Evolutionary conservation across 2,888 invertebrate genomes (phyloP).

Genomic region (Pristionchus arcanus): DNA sequence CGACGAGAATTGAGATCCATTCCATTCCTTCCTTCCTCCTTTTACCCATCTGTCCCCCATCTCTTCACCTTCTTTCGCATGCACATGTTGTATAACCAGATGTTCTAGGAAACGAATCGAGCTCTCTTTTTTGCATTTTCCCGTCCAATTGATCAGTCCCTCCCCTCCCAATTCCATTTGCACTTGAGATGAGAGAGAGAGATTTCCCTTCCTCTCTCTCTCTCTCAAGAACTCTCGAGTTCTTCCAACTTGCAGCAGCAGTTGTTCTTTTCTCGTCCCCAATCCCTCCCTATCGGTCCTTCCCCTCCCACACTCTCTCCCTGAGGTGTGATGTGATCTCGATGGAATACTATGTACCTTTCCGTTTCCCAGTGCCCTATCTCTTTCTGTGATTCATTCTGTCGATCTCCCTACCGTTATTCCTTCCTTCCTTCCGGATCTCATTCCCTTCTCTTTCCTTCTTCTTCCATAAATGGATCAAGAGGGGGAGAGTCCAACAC

Average conservation of each 20-base stretch:
- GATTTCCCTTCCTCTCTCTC: background rate
- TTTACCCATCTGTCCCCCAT: constrained; percentile 17
- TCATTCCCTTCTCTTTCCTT: background rate
- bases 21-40: background rate
- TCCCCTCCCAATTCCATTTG: constrained; percentile 44
- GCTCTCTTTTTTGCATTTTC: background rate
- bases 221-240: constrained; percentile 42
- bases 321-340: background rate
- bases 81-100: constrained; percentile 10
- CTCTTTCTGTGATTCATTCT: constrained; percentile 18
- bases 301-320: background rate
- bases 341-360: constrained; percentile 19
- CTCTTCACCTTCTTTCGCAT: constrained; percentile 5
- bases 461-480: constrained; percentile 23
- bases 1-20: background rate
- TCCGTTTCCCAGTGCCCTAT: background rate
- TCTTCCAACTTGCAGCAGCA: constrained; percentile 35
- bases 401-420: constrained; percentile 2
- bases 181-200: constrained; percentile 51
- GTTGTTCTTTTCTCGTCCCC: constrained; percentile 36
- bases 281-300: background rate
- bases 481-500: constrained; percentile 12
- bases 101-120: constrained; percentile 23
- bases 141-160: background rate
- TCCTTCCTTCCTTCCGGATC: background rate